Evolutionary conservation across 2,113 vertebrate genomes (phyloP), one percentile per base, ranked within the genome.

Genomic region (Dipodomys stephensi): DNA sequence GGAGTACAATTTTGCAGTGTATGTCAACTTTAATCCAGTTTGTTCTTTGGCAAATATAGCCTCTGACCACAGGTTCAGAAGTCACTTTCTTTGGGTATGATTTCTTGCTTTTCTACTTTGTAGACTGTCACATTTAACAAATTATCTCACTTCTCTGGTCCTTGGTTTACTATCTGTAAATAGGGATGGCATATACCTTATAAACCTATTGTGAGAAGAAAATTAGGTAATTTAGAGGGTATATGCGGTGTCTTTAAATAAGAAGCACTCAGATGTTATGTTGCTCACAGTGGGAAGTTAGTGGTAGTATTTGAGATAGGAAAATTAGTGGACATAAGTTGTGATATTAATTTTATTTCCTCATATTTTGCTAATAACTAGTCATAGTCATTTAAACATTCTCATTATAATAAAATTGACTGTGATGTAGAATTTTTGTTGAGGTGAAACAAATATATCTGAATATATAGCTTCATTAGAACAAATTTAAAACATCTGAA

Each of bases 111-210:
- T 25, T 80, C 62, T 2, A n/a, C 8, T n/a, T 91, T 35, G 4
- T 65, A 93, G 8, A 39, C n/a, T 80, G n/a, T 20, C 87, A 35
- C 27, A 84, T 76, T 85, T 91, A n/a, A 4, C 49, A 83, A 87
- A 67, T 65, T 77, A 82, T 71, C 5, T 46, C 11, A 67, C 39
- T 82, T 89, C 28, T 23, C 9, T 77, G 84, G 81, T n/a, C 16
- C n/a, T 95, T 8, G 88, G 30, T 87, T 79, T 72, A 90, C n/a
- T 74, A 7, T 73, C 23, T 94, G 83, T 65, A 90, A 83, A 49
- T 69, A 82, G 1, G 27, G 22, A 65, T 49, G 49, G 49, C 8
- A 0, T 49, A 49, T 49, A 12, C 4, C 2, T 89, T 94, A 44
- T 16, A 85, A 67, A 88, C 49, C 49, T 49, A 30, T 77, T 81